These are phyloP conservation scores for Lampris incognitus DNA, from an alignment of 2,113 vertebrate genomes.

Conservation along the genomic window DNA sequence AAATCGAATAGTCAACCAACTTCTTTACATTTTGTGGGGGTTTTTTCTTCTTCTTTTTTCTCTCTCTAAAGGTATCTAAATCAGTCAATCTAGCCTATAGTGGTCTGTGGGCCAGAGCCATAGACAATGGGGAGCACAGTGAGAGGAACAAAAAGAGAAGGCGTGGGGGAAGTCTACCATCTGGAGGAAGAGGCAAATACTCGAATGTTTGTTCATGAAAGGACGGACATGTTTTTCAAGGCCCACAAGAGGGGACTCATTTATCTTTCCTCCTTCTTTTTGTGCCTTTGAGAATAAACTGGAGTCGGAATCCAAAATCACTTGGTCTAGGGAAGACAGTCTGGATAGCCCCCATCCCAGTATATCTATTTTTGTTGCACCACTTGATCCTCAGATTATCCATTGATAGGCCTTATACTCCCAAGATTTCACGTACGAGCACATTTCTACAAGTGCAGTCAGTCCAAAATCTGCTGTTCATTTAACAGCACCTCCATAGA, in stretches of 20 bases:
- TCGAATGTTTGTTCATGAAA: constrained; percentile 71
- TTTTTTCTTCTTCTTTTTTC: constrained; percentile 14
- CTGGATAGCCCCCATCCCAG: constrained; percentile 6
- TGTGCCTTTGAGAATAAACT: constrained; percentile 17
- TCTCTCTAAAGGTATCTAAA: constrained; percentile 56
- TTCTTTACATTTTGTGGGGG: constrained; percentile 51
- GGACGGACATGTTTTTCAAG: constrained; percentile 47
- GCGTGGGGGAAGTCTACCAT: constrained; percentile 62
- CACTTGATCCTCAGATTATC: constrained; percentile 24
- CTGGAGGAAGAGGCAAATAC: constrained; percentile 77
- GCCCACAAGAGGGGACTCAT: constrained; percentile 41
- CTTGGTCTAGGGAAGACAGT: background rate
- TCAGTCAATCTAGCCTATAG: constrained; percentile 63
- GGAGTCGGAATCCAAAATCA: constrained; percentile 15
- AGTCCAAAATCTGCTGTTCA: constrained; percentile 39
- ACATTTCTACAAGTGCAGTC: constrained; percentile 7
- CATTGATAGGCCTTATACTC: constrained; percentile 12
- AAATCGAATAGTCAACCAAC: constrained; percentile 63
- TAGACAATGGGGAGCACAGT: constrained; percentile 55
- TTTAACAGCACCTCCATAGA: constrained; percentile 29
- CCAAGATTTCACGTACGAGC: background rate
- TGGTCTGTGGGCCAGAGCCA: constrained; percentile 27
- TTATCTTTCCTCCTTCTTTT: constrained; percentile 46
- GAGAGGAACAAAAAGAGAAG: constrained; percentile 47
- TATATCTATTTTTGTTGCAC: background rate